Evolutionary conservation across 2,113 vertebrate genomes (phyloP), one percentile per base, ranked within the genome.

Genomic region (Cepphus grylle): DNA sequence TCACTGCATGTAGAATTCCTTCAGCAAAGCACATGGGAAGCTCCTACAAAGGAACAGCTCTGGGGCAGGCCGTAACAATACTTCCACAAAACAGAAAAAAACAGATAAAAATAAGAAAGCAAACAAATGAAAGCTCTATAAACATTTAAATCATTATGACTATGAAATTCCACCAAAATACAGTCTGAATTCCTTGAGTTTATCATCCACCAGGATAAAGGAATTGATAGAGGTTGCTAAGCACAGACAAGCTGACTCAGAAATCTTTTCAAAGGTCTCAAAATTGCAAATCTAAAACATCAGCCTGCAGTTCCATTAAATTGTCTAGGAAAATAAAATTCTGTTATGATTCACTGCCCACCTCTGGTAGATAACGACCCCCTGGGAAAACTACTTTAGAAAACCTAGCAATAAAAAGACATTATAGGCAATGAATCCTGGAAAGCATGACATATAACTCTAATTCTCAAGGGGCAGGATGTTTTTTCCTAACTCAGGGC

Each of bases 211-310:
- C 15, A 59, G 62, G 32, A 84, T 45, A 84, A 83, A 79, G 61
- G 11, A 61, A 36, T 14, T 77, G 53, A 93, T 32, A 30, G 15
- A 74, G 38, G 76, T 36, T 91, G 69, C 47, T 85, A 91, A 88
- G 80, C 53, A 79, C 45, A 87, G 53, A 76, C 29, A 86, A 88
- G 59, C 61, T 87, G 88, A 88, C 67, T 87, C 58, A 77, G 89
- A 96, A 91, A 94, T 82, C 53, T 89, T 79, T 81, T 70, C 53
- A 72, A 80, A 73, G 36, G 47, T 82, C 74, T 96, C 70, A 80
- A 73, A 93, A 90, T 22, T 81, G 80, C 58, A 80, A 85, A 88
- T 62, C 22, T 70, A 62, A 94, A 94, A 85, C 45, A 72, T 8
- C 26, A 95, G 38, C 42, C 80, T 80, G 45, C 40, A 55, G 42